These are phyloP conservation scores for Spermophilus dauricus DNA, from an alignment of 2,113 vertebrate genomes.

Conservation along the genomic window DNA sequence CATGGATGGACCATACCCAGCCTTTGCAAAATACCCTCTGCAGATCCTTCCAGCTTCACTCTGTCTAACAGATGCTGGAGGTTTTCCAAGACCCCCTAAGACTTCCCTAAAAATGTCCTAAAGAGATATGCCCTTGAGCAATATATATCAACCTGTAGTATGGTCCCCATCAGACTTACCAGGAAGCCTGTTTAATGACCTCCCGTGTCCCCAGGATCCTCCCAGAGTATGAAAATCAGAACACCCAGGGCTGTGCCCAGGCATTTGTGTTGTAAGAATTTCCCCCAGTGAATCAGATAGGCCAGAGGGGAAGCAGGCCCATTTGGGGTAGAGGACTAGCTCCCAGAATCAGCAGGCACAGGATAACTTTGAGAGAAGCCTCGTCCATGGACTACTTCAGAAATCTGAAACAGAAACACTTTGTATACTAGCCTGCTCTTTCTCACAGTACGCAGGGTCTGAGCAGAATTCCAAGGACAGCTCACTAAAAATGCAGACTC, in stretches of 20 bases:
- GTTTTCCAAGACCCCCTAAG: not conserved
- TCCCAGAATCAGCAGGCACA: not conserved
- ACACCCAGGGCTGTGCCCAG: not conserved
- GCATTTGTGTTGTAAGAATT: not conserved
- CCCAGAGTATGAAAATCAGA: not conserved
- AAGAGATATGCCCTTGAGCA: not conserved
- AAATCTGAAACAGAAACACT: not conserved
- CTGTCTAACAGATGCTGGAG: not conserved
- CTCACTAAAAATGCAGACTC: not conserved
- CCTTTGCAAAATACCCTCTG: not conserved
- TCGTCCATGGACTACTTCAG: not conserved
- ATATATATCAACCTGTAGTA: not conserved
- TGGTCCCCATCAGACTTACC: not conserved
- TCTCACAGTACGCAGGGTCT: conserved; percentile 15
- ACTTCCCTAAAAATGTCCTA: not conserved
- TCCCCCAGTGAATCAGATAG: not conserved
- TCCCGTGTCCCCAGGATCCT: not conserved
- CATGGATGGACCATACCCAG: not conserved
- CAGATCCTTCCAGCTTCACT: not conserved
- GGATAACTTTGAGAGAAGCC: not conserved
- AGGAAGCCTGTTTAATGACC: not conserved
- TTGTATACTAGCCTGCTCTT: not conserved
- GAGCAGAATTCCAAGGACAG: not conserved
- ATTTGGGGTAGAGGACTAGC: not conserved
- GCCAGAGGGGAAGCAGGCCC: not conserved